A percentile compares a stretch with the other conserved stretches of the same genome.
phyloP scores from a whole-genome alignment of 2,113 vertebrate genomes.

The Rattus rattus region DNA sequence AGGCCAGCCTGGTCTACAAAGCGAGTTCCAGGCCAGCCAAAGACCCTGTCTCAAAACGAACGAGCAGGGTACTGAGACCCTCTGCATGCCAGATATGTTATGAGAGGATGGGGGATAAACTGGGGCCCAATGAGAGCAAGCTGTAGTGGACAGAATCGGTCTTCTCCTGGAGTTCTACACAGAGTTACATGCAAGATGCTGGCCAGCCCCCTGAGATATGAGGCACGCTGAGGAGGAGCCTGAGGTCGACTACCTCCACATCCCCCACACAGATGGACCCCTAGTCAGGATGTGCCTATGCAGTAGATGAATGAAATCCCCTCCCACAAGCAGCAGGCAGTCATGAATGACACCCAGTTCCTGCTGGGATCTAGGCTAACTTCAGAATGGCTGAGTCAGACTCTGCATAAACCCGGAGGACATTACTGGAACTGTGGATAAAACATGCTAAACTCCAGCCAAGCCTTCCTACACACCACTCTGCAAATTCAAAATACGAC shows the following conservation, averaged over 20 bases:
- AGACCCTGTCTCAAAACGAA: not conserved
- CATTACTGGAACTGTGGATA: conserved; percentile 78
- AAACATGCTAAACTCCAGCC: conserved; percentile 81
- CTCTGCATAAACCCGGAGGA: conserved; percentile 26
- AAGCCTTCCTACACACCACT: conserved; percentile 20
- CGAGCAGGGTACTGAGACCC: not conserved
- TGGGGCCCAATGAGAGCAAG: not conserved
- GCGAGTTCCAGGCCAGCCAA: not conserved
- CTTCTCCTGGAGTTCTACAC: no score
- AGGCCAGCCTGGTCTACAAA: not conserved
- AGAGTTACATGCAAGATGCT: not conserved
- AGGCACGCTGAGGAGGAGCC: not conserved
- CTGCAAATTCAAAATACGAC: conserved; percentile 45
- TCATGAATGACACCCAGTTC: not conserved
- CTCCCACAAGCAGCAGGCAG: not conserved
- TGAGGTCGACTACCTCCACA: not conserved
- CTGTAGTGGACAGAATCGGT: not conserved
- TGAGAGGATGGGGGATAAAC: not conserved
- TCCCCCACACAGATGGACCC: not conserved
- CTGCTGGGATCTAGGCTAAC: conserved; percentile 31
- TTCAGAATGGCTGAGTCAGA: conserved; percentile 58
- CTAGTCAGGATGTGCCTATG: not conserved
- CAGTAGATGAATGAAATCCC: not conserved
- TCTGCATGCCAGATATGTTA: not conserved
- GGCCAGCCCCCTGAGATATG: not conserved